phyloP scores from a whole-genome alignment of 2,797 vertebrate genomes.

The Amazonetta brasiliensis region DNA sequence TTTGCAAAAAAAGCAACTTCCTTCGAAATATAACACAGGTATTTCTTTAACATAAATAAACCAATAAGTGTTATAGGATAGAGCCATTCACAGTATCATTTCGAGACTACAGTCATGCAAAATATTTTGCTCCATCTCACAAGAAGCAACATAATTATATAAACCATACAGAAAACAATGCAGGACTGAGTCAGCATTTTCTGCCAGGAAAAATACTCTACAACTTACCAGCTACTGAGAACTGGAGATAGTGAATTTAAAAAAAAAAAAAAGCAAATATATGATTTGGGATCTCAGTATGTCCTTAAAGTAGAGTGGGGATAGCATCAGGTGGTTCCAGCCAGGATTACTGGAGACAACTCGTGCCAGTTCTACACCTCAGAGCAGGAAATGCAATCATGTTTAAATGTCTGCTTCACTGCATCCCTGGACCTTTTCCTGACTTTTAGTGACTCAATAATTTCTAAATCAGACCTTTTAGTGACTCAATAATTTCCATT shows the following conservation, averaged over 20 bases:
- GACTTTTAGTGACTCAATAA: not conserved
- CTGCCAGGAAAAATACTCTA: slow-evolving; percentile 39
- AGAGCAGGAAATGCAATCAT: not conserved
- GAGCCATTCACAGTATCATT: not conserved
- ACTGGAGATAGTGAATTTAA: not conserved
- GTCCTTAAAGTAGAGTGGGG: not conserved
- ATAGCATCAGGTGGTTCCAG: not conserved
- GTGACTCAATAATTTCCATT: not conserved
- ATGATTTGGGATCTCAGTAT: not conserved
- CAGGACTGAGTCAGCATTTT: not conserved
- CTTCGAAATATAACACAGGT: not conserved
- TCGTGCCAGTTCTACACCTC: not conserved
- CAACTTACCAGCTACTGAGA: slow-evolving; percentile 5
- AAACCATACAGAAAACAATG: slow-evolving; percentile 30
- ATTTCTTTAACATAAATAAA: not conserved
- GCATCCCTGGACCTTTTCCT: not conserved
- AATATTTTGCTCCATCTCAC: not conserved
- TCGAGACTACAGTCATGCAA: not conserved
- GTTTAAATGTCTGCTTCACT: not conserved
- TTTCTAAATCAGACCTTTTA: not conserved
- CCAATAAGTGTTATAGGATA: not conserved
- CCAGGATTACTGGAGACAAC: not conserved
- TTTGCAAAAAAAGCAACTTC: slow-evolving; percentile 2
- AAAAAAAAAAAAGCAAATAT: not conserved
- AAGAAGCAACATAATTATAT: not conserved